Evolutionary conservation across 2,797 vertebrate genomes (phyloP).

Genomic region (Sebastes trivittatus): DNA sequence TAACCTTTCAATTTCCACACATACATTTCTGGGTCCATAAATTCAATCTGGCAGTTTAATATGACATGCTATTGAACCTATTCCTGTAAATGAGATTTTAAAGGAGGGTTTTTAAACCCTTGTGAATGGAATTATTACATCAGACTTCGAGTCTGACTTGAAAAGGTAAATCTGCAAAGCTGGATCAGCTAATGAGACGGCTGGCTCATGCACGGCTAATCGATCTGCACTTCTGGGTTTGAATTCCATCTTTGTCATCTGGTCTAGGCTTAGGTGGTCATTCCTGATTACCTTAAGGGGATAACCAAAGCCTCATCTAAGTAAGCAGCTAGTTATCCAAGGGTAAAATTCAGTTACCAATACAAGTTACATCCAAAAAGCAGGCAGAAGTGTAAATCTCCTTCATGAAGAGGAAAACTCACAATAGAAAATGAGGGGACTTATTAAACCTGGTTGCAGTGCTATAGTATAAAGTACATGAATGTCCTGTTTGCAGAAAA

Average conservation of each 20-base stretch:
- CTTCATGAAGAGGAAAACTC: neutral
- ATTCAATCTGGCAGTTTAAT: neutral
- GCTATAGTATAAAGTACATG: neutral
- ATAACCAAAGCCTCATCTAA: neutral
- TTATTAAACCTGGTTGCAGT: neutral
- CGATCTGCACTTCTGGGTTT: neutral
- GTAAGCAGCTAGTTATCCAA: neutral
- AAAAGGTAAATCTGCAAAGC: neutral
- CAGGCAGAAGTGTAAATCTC: neutral
- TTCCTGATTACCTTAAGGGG: neutral
- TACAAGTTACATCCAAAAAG: neutral
- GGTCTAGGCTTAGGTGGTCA: neutral
- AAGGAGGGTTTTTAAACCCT: neutral
- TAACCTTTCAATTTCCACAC: neutral
- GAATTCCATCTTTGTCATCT: neutral
- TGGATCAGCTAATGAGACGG: neutral
- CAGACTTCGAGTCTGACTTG: neutral
- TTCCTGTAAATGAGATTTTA: neutral
- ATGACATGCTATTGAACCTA: neutral
- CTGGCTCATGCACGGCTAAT: neutral
- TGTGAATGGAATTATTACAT: neutral
- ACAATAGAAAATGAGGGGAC: neutral
- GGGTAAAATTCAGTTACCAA: neutral
- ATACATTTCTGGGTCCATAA: neutral
- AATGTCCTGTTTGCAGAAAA: neutral